These are phyloP conservation scores for Drosophila santomea DNA, from an alignment of 1,140 invertebrate species.

Conservation along the genomic window DNA sequence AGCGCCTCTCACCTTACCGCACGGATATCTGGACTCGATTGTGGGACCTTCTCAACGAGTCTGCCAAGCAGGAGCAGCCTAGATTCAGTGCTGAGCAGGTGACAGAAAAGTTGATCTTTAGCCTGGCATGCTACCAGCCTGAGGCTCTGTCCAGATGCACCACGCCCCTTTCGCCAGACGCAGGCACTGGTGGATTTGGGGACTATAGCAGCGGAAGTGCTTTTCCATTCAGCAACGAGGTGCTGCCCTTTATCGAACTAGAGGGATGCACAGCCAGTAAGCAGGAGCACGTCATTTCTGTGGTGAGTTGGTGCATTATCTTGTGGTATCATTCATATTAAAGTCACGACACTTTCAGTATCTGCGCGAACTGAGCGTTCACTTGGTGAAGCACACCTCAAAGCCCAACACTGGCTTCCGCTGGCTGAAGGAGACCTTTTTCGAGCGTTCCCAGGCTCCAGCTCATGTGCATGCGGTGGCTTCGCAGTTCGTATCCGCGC, in stretches of 20 bases:
- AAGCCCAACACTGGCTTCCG: constrained; percentile 84
- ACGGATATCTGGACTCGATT: constrained; percentile 93
- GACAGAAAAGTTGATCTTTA: constrained; percentile 90
- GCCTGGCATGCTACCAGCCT: constrained; percentile 92
- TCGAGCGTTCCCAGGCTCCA: constrained; percentile 86
- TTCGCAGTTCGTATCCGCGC: constrained; percentile 91
- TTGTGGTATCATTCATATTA: not conserved
- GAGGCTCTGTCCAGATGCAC: constrained; percentile 93
- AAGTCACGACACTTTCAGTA: constrained; percentile 86
- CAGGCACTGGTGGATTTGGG: constrained; percentile 84
- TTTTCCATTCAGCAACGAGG: constrained; percentile 85
- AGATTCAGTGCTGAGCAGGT: constrained; percentile 89
- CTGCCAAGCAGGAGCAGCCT: constrained; percentile 86
- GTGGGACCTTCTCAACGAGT: constrained; percentile 89
- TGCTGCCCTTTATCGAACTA: constrained; percentile 92
- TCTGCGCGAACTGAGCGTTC: constrained; percentile 92
- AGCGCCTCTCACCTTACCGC: constrained; percentile 91
- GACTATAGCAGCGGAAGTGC: constrained; percentile 82
- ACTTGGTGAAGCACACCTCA: constrained; percentile 89
- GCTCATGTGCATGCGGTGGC: constrained; percentile 92
- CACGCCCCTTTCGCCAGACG: constrained; percentile 91
- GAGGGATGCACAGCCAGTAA: constrained; percentile 94
- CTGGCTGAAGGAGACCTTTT: constrained; percentile 84
- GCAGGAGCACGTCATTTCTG: constrained; percentile 94
- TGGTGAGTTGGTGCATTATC: constrained; percentile 86